Conservation (phyloP, 2,113 vertebrate species). For the Crypturellus undulatus region DNA sequence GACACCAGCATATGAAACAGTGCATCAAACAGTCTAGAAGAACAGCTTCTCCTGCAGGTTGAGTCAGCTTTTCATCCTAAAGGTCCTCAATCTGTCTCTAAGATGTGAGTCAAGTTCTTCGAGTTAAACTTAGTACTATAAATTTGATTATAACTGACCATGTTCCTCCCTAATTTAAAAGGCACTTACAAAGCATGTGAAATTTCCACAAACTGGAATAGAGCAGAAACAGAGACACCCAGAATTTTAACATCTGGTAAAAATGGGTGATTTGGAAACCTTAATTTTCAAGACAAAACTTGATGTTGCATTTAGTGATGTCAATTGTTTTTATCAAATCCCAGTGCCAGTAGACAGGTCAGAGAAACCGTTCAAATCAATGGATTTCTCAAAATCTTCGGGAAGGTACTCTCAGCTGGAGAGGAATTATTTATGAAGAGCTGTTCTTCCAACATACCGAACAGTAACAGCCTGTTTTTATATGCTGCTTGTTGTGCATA, state of each 20-base stretch:
- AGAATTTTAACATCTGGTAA: neutral
- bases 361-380: neutral
- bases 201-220: neutral
- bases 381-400: neutral
- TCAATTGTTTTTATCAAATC: neutral
- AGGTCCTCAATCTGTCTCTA: neutral
- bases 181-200: neutral
- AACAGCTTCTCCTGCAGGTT: neutral
- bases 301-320: neutral
- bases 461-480: neutral
- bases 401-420: neutral
- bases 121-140: neutral
- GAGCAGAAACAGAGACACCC: neutral
- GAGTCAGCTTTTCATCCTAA: neutral
- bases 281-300: neutral
- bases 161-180: neutral
- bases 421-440: neutral
- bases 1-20: neutral
- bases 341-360: neutral
- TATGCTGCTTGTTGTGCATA: neutral
- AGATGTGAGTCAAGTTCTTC: neutral
- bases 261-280: neutral
- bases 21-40: neutral
- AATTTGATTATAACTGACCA: neutral
- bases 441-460: neutral